A percentile compares a stretch with the other conserved stretches of the same genome.
phyloP scores from a whole-genome alignment of 2,797 vertebrate genomes.

The Miichthys miiuy region DNA sequence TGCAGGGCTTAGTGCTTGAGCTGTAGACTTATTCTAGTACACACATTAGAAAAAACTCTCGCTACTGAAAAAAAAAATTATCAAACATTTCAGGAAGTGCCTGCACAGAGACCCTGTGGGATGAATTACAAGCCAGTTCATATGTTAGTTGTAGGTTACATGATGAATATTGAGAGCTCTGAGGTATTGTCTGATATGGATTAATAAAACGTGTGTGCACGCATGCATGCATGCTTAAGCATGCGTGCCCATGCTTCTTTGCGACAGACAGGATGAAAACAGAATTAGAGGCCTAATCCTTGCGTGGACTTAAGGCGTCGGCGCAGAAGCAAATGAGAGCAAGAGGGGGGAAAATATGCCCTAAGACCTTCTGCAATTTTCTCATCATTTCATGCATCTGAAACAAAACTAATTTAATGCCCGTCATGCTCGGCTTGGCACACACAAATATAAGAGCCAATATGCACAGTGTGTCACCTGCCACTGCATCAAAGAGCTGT shows the following conservation, averaged over 20 bases:
- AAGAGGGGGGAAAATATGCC: slow-evolving; percentile 43
- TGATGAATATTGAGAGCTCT: slow-evolving; percentile 40
- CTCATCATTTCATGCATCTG: slow-evolving; percentile 83
- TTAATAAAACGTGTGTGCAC: slow-evolving; percentile 56
- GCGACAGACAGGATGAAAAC: slow-evolving; percentile 71
- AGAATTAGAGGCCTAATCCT: slow-evolving; percentile 76
- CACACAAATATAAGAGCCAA: slow-evolving; percentile 76
- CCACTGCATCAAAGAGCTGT: slow-evolving; percentile 77
- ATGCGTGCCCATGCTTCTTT: slow-evolving; percentile 60
- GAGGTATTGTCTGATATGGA: slow-evolving; percentile 56
- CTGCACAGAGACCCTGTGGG: slow-evolving; percentile 1
- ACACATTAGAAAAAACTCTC: not conserved
- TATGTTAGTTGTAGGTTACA: slow-evolving; percentile 20
- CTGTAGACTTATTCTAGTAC: not conserved
- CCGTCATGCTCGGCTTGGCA: slow-evolving; percentile 80
- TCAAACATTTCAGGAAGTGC: not conserved
- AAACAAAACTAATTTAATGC: slow-evolving; percentile 86
- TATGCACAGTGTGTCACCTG: slow-evolving; percentile 74
- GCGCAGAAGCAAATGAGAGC: slow-evolving; percentile 60
- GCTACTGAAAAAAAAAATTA: slow-evolving; percentile 4
- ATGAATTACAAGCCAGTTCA: slow-evolving; percentile 28
- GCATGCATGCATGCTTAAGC: slow-evolving; percentile 60
- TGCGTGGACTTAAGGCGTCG: slow-evolving; percentile 66
- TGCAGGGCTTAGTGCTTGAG: slow-evolving; percentile 1
- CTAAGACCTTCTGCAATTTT: slow-evolving; percentile 75